Percentiles rank a stretch among this genome's conserved stretches.
phyloP scores from a whole-genome alignment of 2,113 vertebrate genomes.

The Aegithalos caudatus region DNA sequence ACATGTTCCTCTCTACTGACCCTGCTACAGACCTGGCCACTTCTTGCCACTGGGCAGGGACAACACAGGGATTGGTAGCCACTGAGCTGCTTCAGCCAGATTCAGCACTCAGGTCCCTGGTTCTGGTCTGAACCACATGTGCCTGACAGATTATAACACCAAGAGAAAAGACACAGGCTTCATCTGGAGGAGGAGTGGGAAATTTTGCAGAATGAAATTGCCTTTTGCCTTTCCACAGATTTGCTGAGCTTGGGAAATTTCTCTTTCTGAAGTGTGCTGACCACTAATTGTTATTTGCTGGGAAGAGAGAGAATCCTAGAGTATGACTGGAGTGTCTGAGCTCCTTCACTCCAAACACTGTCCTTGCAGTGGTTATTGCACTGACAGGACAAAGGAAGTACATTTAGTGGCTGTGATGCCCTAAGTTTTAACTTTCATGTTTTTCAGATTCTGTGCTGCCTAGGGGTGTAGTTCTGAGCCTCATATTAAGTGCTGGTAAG shows the following conservation, averaged over 20 bases:
- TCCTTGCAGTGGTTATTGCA: not conserved
- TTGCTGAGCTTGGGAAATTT: not conserved
- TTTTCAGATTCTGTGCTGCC: not conserved
- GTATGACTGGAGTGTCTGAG: no score
- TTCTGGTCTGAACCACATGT: fast-evolving
- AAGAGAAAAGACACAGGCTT: fast-evolving
- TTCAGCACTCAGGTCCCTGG: not conserved
- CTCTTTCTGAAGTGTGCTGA: not conserved
- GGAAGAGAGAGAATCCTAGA: not conserved
- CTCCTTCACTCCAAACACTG: not conserved
- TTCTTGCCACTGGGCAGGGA: not conserved
- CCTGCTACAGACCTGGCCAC: fast-evolving
- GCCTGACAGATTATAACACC: not conserved
- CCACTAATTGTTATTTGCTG: not conserved
- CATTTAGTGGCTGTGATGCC: not conserved
- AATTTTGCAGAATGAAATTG: not conserved
- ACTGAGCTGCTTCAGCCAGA: not conserved
- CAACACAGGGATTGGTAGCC: not conserved
- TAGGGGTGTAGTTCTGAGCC: not conserved
- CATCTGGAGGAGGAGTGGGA: fast-evolving
- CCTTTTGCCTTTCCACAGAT: not conserved
- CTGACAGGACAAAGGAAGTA: not conserved
- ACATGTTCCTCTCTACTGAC: not conserved
- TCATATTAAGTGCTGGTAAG: not conserved
- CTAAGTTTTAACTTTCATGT: not conserved